Conservation (phyloP, 2,113 vertebrate genomes). For the Bos indicus region DNA sequence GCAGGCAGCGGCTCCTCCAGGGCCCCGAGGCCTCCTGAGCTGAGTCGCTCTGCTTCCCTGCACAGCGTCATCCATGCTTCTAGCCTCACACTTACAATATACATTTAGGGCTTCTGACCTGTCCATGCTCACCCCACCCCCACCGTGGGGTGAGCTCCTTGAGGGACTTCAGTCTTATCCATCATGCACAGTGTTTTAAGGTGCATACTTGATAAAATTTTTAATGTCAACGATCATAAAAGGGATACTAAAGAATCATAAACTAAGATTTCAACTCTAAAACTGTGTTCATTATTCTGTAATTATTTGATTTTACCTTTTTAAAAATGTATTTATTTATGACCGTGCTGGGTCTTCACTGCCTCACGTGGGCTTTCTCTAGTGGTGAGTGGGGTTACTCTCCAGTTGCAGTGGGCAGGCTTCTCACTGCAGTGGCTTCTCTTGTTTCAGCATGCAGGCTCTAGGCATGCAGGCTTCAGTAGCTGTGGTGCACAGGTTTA, state of each 20-base stretch:
- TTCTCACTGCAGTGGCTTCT: neutral
- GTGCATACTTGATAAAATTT: neutral
- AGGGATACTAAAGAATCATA: neutral
- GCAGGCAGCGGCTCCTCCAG: neutral
- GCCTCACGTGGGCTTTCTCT: neutral
- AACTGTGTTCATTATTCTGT: neutral
- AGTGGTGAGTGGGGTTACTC: neutral
- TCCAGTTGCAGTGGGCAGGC: neutral
- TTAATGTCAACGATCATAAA: neutral
- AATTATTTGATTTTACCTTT: neutral
- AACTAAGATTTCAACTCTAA: neutral
- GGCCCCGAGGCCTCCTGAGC: neutral
- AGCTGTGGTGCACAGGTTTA: neutral
- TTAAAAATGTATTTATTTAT: neutral
- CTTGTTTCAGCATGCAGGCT: neutral
- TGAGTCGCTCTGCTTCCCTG: neutral
- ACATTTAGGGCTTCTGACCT: too few species aligned
- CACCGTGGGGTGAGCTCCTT: neutral
- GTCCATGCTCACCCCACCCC: too few species aligned
- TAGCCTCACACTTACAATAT: too few species aligned
- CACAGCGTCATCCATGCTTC: fast-evolving
- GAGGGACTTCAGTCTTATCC: neutral
- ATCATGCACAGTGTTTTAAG: neutral
- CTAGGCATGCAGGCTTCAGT: neutral
- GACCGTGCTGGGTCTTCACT: neutral